phyloP scores from a whole-genome alignment of 2,113 vertebrate genomes.

The Odocoileus hemionus region DNA sequence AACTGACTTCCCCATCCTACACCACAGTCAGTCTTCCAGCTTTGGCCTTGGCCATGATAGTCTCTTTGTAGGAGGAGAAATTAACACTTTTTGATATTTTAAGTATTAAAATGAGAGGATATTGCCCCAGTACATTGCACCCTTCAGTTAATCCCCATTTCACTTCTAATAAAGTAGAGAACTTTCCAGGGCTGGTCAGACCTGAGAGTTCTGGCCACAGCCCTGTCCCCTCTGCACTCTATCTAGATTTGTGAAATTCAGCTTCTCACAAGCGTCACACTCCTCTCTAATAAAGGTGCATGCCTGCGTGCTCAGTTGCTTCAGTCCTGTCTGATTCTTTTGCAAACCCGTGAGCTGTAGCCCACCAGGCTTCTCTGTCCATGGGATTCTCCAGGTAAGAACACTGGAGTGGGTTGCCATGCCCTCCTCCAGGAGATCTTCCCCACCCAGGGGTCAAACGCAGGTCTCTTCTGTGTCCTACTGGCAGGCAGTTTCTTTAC shows the following conservation, averaged over 20 bases:
- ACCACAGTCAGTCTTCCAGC: rapidly evolving
- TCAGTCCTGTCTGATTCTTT: background rate
- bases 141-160: no score
- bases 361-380: background rate
- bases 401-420: background rate
- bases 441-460: background rate
- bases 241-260: background rate
- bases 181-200: background rate
- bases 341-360: background rate
- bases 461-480: background rate
- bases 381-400: background rate
- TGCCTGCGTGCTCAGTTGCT: background rate
- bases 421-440: background rate
- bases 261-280: background rate
- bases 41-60: background rate
- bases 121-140: rapidly evolving
- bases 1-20: rapidly evolving
- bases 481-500: background rate
- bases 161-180: background rate
- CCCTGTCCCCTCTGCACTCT: rapidly evolving
- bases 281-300: background rate
- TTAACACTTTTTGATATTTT: background rate
- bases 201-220: rapidly evolving
- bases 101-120: background rate
- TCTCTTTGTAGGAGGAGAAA: background rate